phyloP scores from a whole-genome alignment of 2,888 invertebrate species.

The Eristalis pertinax region DNA sequence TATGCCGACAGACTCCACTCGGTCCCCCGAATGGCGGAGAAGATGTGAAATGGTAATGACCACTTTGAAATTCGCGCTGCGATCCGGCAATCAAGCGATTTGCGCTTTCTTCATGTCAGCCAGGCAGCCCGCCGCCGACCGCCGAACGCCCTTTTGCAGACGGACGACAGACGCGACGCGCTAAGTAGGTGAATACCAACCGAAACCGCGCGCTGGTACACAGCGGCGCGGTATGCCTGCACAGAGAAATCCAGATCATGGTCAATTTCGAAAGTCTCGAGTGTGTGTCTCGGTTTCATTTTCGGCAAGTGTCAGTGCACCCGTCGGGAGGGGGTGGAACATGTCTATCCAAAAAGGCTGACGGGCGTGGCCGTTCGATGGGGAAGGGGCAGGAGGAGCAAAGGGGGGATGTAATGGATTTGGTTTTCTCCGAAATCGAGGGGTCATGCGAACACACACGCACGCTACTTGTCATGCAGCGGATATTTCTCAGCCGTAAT shows the following conservation, averaged over 20 bases:
- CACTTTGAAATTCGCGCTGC: slow-evolving; percentile 26
- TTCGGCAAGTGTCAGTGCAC: slow-evolving; percentile 38
- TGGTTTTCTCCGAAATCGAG: slow-evolving; percentile 8
- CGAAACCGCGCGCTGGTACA: background rate
- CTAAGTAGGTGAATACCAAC: slow-evolving; percentile 36
- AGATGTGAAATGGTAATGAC: background rate
- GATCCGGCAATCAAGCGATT: slow-evolving; percentile 11
- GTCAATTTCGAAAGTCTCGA: slow-evolving; percentile 39
- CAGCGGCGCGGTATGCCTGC: background rate
- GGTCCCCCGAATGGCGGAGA: background rate
- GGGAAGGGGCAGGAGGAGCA: too few relatives aligned
- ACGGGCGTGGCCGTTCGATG: background rate
- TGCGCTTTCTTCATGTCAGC: slow-evolving; percentile 9
- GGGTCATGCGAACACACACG: background rate
- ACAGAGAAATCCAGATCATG: slow-evolving; percentile 35
- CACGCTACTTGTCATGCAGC: slow-evolving; percentile 18
- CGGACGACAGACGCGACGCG: slow-evolving; percentile 18
- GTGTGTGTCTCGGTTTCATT: background rate
- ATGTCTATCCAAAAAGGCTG: background rate
- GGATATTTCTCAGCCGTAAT: slow-evolving; percentile 12
- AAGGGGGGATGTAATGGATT: background rate
- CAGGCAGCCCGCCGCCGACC: background rate
- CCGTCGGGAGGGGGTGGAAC: background rate
- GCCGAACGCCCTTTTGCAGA: slow-evolving; percentile 31
- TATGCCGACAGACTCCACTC: background rate